Evolutionary conservation across 2,113 vertebrate genomes (phyloP), one percentile per base, ranked within the genome.

Genomic region (Syrmaticus mikado): DNA sequence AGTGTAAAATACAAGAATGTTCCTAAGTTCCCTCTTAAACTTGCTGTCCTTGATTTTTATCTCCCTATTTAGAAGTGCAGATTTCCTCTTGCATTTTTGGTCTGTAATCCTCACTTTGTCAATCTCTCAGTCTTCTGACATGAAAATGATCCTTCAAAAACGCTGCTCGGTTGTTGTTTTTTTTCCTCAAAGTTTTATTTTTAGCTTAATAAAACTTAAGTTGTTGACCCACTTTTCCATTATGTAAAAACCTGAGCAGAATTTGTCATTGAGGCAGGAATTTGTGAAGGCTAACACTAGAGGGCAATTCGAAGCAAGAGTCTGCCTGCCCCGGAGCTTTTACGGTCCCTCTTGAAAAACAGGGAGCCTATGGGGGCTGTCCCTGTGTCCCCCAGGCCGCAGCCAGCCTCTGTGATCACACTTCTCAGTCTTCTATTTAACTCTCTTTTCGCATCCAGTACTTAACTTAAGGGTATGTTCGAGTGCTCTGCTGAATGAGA

Each of bases 271-370:
- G 81, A 93, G 83, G 74, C 79, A 70, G 89, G 94, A 95, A 87
- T 92, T 95, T 78, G 57, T 73, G 71, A 92, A 94, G 75, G 20
- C 91, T 79, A 38, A 96, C 95, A 94, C 95, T 95, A 96, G 95
- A 95, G 94, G 95, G 94, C 95, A 94, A 95, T 93, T 95, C 71
- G 89, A 94, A 92, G 74, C 93, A 91, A n/a, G 67, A 91, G 78
- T 6, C 80, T 72, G 34, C 70, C 89, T 72, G 34, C 70, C 89
- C 91, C 66, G 87, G 66, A 68, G 72, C 40, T 55, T n/a, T 58
- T 22, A 0, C 8, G 38, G 68, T 86, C 86, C 16, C 32, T 81
- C 52, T 94, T 77, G 46, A 32, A 79, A 65, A 82, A 87, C 57
- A 38, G 30, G 34, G 70, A 82, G 38, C 43, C 53, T 24, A 0